Conservation (phyloP, 2,113 vertebrate species). For the Ameiurus melas region DNA sequence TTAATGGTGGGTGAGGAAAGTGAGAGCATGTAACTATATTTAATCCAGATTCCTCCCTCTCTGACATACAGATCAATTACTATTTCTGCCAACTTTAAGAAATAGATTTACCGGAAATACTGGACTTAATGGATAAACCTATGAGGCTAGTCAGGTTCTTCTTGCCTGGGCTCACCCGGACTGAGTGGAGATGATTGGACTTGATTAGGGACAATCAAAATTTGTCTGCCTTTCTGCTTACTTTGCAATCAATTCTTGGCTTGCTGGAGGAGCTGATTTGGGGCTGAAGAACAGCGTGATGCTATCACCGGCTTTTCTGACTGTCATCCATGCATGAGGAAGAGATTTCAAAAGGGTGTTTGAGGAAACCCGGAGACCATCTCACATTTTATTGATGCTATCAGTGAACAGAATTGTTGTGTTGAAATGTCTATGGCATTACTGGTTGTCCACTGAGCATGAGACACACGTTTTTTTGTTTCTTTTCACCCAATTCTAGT, state of each 20-base stretch:
- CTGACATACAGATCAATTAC: conserved; percentile 9
- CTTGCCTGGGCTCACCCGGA: conserved; percentile 32
- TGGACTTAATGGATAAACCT: conserved; percentile 40
- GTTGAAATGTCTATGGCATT: background rate
- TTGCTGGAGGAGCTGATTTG: conserved; percentile 44
- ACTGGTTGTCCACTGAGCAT: background rate
- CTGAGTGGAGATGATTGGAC: conserved; percentile 50
- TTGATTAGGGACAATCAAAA: conserved; percentile 58
- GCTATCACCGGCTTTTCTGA: conserved; percentile 31
- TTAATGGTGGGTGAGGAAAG: background rate
- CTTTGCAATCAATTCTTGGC: conserved; percentile 53
- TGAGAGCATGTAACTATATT: background rate
- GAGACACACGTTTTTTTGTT: background rate
- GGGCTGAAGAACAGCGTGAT: conserved; percentile 35
- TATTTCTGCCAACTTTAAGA: conserved; percentile 15
- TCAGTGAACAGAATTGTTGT: background rate
- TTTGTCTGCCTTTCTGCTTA: conserved; percentile 43
- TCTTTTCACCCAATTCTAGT: background rate
- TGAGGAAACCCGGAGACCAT: conserved; percentile 1
- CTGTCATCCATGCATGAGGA: conserved; percentile 12
- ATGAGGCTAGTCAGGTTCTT: conserved; percentile 35
- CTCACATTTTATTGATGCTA: background rate
- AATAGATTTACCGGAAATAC: conserved; percentile 42
- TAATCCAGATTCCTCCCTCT: background rate
- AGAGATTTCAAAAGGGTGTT: background rate